phyloP scores from a whole-genome alignment of 2,113 vertebrate species.

The Phasianus colchicus region DNA sequence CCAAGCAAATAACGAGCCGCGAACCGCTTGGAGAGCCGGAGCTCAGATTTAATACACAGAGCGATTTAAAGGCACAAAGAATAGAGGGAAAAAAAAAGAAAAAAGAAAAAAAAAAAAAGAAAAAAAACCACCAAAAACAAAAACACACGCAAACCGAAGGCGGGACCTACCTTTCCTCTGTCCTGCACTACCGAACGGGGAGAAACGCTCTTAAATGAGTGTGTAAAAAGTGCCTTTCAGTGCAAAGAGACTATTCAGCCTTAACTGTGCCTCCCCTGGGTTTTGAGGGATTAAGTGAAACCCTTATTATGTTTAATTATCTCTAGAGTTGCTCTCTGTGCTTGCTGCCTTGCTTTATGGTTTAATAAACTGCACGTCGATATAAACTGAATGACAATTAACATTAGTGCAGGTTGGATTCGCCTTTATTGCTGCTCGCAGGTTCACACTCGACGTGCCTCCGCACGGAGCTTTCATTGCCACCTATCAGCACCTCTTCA shows the following conservation, averaged over 20 bases:
- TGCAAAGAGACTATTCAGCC: slow-evolving; percentile 49
- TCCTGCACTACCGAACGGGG: background rate
- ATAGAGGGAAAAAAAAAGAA: background rate
- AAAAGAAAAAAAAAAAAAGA: too few species aligned
- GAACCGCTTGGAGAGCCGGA: background rate
- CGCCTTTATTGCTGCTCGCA: slow-evolving; percentile 20
- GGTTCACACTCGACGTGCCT: background rate
- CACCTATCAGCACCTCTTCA: background rate
- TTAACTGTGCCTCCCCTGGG: slow-evolving; percentile 70
- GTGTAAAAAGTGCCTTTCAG: background rate
- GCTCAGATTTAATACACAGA: background rate
- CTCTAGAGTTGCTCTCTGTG: slow-evolving; percentile 63
- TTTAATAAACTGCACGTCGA: slow-evolving; percentile 74
- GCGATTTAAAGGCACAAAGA: background rate
- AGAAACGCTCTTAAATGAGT: background rate
- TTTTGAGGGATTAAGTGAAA: slow-evolving; percentile 73
- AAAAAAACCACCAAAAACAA: too few species aligned
- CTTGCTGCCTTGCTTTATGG: slow-evolving; percentile 73
- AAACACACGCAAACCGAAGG: background rate
- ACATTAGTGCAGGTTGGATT: slow-evolving; percentile 33
- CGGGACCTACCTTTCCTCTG: slow-evolving; percentile 17
- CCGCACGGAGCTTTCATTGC: background rate
- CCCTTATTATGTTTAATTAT: slow-evolving; percentile 77
- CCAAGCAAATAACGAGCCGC: background rate
- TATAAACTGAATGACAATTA: slow-evolving; percentile 69